Base-by-base conservation (phyloP, 2,113 vertebrate species). In the Daphoenositta chrysoptera region DNA sequence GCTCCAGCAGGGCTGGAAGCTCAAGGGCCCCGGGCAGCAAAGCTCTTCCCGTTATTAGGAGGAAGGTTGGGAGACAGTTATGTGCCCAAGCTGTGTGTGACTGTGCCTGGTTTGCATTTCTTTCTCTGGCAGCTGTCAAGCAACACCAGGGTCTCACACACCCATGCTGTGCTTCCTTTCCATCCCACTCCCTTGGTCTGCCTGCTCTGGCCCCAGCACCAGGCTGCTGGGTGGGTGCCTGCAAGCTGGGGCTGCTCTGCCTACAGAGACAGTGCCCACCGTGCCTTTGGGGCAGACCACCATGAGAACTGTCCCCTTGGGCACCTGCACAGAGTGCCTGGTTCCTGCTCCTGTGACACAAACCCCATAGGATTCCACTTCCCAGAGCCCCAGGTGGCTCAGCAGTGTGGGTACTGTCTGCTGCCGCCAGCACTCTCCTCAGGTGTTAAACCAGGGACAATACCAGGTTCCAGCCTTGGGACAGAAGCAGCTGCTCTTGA, bases 211-310 rank as follows among this genome's bases (percentile, higher is more conserved):
- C 2, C n/a, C 23, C 8, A 10, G 35, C 42, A 57, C 24, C n/a
- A 53, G 69, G 51, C 65, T 83, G 30, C 60, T 1, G 1, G 15
- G 10, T 63, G 56, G 51, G 30, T 5, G 1, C 51, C 15, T 12
- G 2, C 19, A 11, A 35, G 42, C 61, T 8, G 4, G 68, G 40
- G 51, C 73, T 57, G 42, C 3, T 5, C 13, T 58, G 40, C 35
- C 63, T 31, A 65, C 51, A 23, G 40, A 37, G 58, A 13, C 40
- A 17, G 11, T 2, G 1, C n/a, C 14, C 0, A 0, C 2, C 1
- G 1, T 35, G 35, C 50, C n/a, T 27, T 31, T 50, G 56, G 8
- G 27, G 30, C 27, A 23, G 30, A 10, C 33, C 40, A 17, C 7
- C 37, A 12, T 23, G 50, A 33, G 40, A 73, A 39, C 33, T 0